phyloP scores from a whole-genome alignment of 2,888 invertebrate species.

The Dyspetes luteomarginatus region DNA sequence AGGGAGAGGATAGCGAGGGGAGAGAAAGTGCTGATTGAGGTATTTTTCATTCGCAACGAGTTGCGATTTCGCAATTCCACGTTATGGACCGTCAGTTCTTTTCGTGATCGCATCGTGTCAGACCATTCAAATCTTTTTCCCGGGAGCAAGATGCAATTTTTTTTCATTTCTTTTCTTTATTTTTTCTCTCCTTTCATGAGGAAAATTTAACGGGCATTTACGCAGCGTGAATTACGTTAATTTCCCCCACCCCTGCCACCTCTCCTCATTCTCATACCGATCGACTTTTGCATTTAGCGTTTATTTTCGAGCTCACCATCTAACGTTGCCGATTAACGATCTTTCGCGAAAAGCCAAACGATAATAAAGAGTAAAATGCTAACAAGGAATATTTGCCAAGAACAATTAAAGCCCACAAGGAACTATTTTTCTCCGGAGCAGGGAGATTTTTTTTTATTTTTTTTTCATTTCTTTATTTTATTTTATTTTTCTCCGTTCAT shows the following conservation, averaged over 20 bases:
- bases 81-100: conserved; percentile 42
- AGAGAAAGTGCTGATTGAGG: conserved; percentile 12
- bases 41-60: conserved; percentile 22
- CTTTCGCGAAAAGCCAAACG: conserved; percentile 42
- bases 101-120: conserved; percentile 38
- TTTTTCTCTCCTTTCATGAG: background rate
- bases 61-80: conserved; percentile 55
- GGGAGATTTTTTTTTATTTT: no score
- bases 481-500: background rate
- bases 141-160: no score
- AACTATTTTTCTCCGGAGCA: conserved; percentile 47
- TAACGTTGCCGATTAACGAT: conserved; percentile 32
- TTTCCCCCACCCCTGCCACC: background rate
- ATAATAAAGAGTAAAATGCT: background rate
- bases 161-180: conserved; percentile 9
- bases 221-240: conserved; percentile 6
- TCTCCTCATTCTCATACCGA: background rate
- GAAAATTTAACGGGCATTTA: background rate
- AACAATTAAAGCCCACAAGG: conserved; percentile 41
- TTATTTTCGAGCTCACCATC: conserved; percentile 24
- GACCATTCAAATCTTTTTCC: background rate
- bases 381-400: background rate
- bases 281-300: conserved; percentile 26
- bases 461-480: conserved; percentile 10
- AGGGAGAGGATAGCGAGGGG: background rate